These are phyloP conservation scores for Sparidentex hasta DNA, from an alignment of 2,797 vertebrate species.

Conservation along the genomic window DNA sequence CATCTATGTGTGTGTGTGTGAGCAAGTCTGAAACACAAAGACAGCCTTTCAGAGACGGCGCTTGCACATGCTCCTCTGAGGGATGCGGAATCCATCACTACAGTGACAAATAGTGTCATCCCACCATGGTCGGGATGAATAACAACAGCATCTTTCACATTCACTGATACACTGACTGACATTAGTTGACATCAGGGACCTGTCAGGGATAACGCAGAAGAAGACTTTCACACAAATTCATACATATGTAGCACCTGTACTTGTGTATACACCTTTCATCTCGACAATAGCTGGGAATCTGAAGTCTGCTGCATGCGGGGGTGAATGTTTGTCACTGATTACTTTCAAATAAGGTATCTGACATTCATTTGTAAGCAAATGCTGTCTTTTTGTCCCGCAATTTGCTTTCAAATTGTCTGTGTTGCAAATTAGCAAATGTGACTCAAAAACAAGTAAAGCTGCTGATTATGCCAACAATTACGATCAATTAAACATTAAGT, in stretches of 20 bases:
- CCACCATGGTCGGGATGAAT: constrained; percentile 82
- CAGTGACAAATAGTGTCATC: constrained; percentile 93
- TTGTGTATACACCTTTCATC: constrained; percentile 34
- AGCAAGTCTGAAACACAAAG: constrained; percentile 89
- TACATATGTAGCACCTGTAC: constrained; percentile 44
- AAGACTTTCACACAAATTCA: constrained; percentile 33
- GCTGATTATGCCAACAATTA: constrained; percentile 30
- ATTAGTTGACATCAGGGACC: constrained; percentile 80
- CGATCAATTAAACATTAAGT: constrained; percentile 34
- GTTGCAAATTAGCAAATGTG: constrained; percentile 17
- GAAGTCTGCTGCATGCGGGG: not conserved
- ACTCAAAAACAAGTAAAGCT: constrained; percentile 10
- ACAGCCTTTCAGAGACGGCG: constrained; percentile 90
- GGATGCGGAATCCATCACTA: constrained; percentile 93
- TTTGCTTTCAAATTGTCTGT: not conserved
- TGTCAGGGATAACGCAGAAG: constrained; percentile 74
- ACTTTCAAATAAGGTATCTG: not conserved
- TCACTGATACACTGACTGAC: constrained; percentile 87
- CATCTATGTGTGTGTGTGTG: constrained; percentile 10
- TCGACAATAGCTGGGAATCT: constrained; percentile 6
- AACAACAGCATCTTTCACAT: constrained; percentile 93
- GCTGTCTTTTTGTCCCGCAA: not conserved
- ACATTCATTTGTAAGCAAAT: not conserved
- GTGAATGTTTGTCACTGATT: not conserved
- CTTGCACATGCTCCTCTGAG: constrained; percentile 88